phyloP scores from a whole-genome alignment of 1,140 invertebrate genomes.

The Tenebrio molitor region DNA sequence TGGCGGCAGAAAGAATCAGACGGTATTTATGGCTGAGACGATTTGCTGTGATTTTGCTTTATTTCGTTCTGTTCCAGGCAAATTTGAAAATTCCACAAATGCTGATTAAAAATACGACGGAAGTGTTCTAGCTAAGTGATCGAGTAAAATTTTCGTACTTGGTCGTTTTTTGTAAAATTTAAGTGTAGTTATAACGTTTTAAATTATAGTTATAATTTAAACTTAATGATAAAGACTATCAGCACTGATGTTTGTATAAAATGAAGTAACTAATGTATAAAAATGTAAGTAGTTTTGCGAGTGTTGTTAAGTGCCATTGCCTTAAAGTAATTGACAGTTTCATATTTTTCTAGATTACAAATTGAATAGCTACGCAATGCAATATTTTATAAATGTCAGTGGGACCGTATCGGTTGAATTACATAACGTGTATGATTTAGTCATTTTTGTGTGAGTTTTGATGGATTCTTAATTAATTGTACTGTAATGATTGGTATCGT shows the following conservation, averaged over 20 bases:
- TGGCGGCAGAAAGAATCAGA: conserved; percentile 60
- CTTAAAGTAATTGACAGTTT: conserved; percentile 58
- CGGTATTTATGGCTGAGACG: not conserved
- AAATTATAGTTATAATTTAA: conserved; percentile 50
- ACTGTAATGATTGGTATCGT: conserved; percentile 26
- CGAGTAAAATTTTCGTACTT: conserved; percentile 35
- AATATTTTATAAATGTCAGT: conserved; percentile 46
- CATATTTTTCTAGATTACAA: conserved; percentile 60
- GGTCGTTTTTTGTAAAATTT: conserved; percentile 47
- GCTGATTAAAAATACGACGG: conserved; percentile 31
- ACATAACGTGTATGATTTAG: conserved; percentile 32
- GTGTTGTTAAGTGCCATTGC: conserved; percentile 59
- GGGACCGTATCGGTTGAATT: conserved; percentile 48
- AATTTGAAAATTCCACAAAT: conserved; percentile 35
- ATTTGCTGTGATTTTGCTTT: not conserved
- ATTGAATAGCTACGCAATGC: conserved; percentile 50
- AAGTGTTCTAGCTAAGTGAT: conserved; percentile 41
- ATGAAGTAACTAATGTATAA: conserved; percentile 49
- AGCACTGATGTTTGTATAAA: conserved; percentile 42
- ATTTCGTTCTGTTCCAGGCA: conserved; percentile 22
- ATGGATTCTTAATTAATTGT: conserved; percentile 24
- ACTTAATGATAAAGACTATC: conserved; percentile 41
- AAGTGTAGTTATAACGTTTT: conserved; percentile 44
- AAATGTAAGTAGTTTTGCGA: conserved; percentile 50
- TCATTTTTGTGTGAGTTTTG: conserved; percentile 39